Conservation (phyloP, 2,888 invertebrate species). For the Camptogramma bilineatum region DNA sequence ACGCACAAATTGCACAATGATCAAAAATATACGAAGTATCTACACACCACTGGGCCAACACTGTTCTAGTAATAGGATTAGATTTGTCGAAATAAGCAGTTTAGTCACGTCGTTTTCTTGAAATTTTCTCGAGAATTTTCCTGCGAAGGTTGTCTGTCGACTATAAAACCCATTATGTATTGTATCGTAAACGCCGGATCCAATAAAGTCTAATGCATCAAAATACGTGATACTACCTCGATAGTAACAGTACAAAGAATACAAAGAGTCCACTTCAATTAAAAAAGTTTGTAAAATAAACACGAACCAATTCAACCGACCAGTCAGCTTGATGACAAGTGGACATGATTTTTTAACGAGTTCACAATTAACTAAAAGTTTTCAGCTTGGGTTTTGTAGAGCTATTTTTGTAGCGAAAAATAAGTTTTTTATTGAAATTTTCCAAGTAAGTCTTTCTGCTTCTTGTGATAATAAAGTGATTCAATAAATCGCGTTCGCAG, state of each 20-base stretch:
- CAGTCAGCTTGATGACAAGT: slow-evolving; percentile 36
- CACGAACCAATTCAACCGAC: slow-evolving; percentile 37
- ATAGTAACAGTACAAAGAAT: neutral
- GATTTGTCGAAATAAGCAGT: too few species aligned
- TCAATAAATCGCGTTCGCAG: neutral
- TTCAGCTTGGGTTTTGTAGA: neutral
- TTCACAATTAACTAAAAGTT: slow-evolving; percentile 1
- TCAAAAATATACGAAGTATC: too few species aligned
- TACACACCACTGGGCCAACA: too few species aligned
- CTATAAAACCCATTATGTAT: too few species aligned
- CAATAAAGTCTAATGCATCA: neutral
- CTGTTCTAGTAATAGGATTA: too few species aligned
- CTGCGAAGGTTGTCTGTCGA: too few species aligned
- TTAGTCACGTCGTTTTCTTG: too few species aligned
- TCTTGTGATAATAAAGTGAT: neutral
- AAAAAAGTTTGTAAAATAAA: slow-evolving; percentile 43
- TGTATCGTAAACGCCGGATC: neutral
- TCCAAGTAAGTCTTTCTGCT: neutral
- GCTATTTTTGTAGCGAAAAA: neutral
- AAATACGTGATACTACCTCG: neutral
- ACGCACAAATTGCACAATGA: too few species aligned
- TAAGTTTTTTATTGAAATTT: neutral
- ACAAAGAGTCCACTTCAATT: slow-evolving; percentile 39
- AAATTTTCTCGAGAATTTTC: too few species aligned
- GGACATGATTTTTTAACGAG: slow-evolving; percentile 48